A percentile compares a stretch with the other conserved stretches of the same genome.
Evolutionary conservation across 2,888 invertebrate genomes (phyloP).

Genomic region (Netelia virgata): DNA sequence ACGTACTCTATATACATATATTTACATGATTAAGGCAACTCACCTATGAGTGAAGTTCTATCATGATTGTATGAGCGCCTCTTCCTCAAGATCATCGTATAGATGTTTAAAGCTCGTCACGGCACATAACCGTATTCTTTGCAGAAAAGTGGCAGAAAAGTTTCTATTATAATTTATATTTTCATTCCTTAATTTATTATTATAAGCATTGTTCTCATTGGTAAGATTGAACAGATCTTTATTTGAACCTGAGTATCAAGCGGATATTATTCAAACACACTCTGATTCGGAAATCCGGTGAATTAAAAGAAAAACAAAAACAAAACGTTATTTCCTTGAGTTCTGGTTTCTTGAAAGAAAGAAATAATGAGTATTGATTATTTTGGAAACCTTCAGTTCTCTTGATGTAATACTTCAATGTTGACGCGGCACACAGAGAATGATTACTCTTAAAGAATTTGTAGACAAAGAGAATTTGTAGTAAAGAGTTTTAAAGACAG

Average conservation of each 20-base stretch:
- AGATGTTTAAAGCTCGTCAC: slow-evolving; percentile 37
- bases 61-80: slow-evolving; percentile 21
- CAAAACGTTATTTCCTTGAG: too few relatives aligned
- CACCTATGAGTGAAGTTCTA: too few relatives aligned
- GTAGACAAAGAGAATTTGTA: too few relatives aligned
- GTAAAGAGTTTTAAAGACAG: slow-evolving; percentile 27
- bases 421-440: slow-evolving; percentile 40
- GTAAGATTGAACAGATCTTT: not conserved
- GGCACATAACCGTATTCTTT: not conserved
- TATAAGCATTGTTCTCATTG: not conserved
- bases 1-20: too few relatives aligned
- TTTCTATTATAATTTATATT: not conserved
- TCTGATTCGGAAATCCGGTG: not conserved
- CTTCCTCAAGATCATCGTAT: slow-evolving; percentile 43
- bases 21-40: too few relatives aligned
- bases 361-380: not conserved
- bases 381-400: not conserved
- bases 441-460: slow-evolving; percentile 40
- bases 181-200: too few relatives aligned
- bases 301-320: too few relatives aligned
- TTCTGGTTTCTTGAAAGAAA: slow-evolving; percentile 22
- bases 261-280: not conserved
- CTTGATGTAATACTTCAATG: not conserved
- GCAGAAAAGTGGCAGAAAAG: not conserved
- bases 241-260: not conserved